Percentiles rank a stretch among this genome's conserved stretches.
Conservation (phyloP, 1,140 invertebrate genomes). For the Marisa cornuarietis region DNA sequence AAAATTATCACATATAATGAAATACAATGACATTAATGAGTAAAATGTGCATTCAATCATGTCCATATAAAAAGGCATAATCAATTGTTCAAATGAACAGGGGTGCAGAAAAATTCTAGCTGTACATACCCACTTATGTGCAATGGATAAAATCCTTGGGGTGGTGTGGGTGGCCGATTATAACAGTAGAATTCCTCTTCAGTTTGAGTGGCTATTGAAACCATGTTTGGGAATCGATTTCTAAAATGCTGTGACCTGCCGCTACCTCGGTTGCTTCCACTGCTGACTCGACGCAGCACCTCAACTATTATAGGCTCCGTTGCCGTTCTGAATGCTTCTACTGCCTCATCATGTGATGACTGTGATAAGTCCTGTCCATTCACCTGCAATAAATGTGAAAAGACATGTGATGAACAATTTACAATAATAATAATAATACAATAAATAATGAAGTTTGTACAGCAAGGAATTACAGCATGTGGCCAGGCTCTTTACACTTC, state of each 20-base stretch:
- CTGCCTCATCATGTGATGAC: conserved; percentile 76
- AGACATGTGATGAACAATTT: background rate
- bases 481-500: too few species aligned
- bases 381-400: conserved; percentile 68
- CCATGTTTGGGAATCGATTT: conserved; percentile 39
- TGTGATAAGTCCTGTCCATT: conserved; percentile 78
- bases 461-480: too few species aligned
- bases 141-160: conserved; percentile 52
- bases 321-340: conserved; percentile 76
- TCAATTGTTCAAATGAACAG: too few species aligned
- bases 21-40: too few species aligned
- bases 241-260: too few species aligned
- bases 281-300: conserved; percentile 71
- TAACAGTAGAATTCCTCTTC: conserved; percentile 63
- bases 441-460: too few species aligned
- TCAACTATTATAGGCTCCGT: conserved; percentile 79
- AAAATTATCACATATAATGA: too few species aligned
- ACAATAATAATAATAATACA: background rate
- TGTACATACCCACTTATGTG: conserved; percentile 54
- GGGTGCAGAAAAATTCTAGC: background rate
- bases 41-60: too few species aligned
- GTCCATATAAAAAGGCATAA: too few species aligned
- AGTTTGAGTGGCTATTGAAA: conserved; percentile 62
- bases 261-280: conserved; percentile 27
- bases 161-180: conserved; percentile 57